Evolutionary conservation across 2,888 invertebrate species (phyloP).

Genomic region (Andrena trimmerana): DNA sequence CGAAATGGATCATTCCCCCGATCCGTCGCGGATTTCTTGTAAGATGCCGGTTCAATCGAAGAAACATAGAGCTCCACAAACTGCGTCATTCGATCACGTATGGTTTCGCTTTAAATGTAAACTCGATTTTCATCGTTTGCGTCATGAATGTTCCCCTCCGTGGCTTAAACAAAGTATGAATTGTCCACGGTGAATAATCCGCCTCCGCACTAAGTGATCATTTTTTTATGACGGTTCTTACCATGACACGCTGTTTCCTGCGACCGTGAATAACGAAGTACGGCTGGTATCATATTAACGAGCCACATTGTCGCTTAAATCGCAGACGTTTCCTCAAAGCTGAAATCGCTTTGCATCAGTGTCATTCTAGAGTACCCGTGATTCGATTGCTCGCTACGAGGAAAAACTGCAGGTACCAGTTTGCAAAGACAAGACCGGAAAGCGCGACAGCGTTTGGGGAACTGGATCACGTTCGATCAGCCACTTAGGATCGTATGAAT

Average conservation of each 20-base stretch:
- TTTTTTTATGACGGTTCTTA: constrained; percentile 84
- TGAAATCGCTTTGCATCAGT: not conserved
- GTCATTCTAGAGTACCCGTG: too few species aligned
- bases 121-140: not conserved
- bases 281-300: constrained; percentile 52
- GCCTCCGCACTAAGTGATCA: constrained; percentile 80
- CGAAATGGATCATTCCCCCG: too few species aligned
- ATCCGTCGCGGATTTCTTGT: not conserved
- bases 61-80: too few species aligned
- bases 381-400: too few species aligned
- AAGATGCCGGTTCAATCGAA: not conserved
- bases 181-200: constrained; percentile 67
- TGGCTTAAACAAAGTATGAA: constrained; percentile 48
- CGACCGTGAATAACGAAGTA: constrained; percentile 79
- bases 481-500: not conserved
- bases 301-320: constrained; percentile 47
- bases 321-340: not conserved
- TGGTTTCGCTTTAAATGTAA: not conserved
- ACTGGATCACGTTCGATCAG: too few species aligned
- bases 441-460: too few species aligned
- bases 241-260: constrained; percentile 84
- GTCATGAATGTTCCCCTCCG: not conserved
- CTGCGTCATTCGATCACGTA: not conserved
- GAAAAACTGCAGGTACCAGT: too few species aligned
- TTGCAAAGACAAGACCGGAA: too few species aligned